phyloP scores from a whole-genome alignment of 2,113 vertebrate genomes.

The Scalopus aquaticus region DNA sequence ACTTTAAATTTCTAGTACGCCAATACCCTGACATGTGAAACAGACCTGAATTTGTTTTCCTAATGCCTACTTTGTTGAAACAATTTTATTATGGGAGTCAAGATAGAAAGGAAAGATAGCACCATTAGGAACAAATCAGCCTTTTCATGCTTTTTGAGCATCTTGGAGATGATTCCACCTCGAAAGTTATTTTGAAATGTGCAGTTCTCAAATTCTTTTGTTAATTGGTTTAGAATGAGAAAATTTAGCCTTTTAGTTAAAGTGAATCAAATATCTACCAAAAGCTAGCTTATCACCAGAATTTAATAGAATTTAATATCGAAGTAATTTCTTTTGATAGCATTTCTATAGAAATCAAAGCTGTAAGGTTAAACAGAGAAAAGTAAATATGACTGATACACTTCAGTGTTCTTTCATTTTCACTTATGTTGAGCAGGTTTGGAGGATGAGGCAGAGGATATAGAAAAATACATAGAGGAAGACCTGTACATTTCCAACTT shows the following conservation, averaged over 20 bases:
- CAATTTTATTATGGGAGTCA: constrained; percentile 11
- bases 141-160: constrained; percentile 4
- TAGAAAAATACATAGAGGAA: not conserved
- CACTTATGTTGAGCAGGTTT: not conserved
- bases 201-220: not conserved
- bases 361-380: not conserved
- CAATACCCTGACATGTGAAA: not conserved
- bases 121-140: not conserved
- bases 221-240: constrained; percentile 49
- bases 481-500: not conserved
- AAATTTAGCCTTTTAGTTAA: not conserved
- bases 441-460: not conserved
- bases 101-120: not conserved
- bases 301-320: not conserved
- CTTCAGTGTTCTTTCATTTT: not conserved
- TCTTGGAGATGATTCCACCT: constrained; percentile 19
- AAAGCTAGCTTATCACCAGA: not conserved
- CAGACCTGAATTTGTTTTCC: not conserved
- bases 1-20: not conserved
- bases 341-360: not conserved
- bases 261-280: not conserved
- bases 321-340: not conserved
- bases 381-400: not conserved
- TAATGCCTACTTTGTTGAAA: not conserved
- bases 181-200: not conserved